Evolutionary conservation across 2,797 vertebrate species (phyloP), one percentile per base, ranked within the genome.

Genomic region (Platyrinchus mystaceus): DNA sequence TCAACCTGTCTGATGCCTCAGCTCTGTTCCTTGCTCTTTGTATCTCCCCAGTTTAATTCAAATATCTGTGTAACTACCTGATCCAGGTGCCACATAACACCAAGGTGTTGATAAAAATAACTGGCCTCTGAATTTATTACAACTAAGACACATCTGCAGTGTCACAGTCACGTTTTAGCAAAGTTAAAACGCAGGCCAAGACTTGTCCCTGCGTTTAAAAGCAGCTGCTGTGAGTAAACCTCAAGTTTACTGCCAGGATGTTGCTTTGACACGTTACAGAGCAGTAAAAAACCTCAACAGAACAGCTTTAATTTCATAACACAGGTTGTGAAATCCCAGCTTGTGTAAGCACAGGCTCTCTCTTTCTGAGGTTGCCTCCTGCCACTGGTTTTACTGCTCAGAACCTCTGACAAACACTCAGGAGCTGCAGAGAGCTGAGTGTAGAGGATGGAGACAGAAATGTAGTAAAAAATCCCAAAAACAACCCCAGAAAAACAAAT

Each of bases 101-200:
- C 37, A 11, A 41, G 27, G 6, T 4, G 55, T 3, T 20, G 60
- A 4, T 34, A 64, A 82, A 82, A 68, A 39, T 6, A 28, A 75
- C 17, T 1, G 12, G 32, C 15, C 10, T 37, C 19, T 30, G 44
- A 14, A 41, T 23, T 7, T 12, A 46, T 84, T 20, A 7, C n/a
- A 78, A 4, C 14, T 2, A 17, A 22, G 14, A 4, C 10, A 16
- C 12, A 4, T 4, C 52, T 12, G 0, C 1, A 36, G 53, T 0
- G 9, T 43, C 66, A 9, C 1, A 2, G 15, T 17, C 17, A 1
- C 1, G 24, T 37, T 37, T 46, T 9, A 88, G 53, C 30, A 24
- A 37, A 20, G 10, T n/a, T 27, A 36, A 41, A 41, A 18, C 0
- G 9, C 0, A 14, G 37, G 58, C 10, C 18, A 34, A 30, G 63